Evolutionary conservation across 30 jellyfish, hydroid and myxozoan species (phyloP).

Genomic region (Aurelia coerulea): DNA sequence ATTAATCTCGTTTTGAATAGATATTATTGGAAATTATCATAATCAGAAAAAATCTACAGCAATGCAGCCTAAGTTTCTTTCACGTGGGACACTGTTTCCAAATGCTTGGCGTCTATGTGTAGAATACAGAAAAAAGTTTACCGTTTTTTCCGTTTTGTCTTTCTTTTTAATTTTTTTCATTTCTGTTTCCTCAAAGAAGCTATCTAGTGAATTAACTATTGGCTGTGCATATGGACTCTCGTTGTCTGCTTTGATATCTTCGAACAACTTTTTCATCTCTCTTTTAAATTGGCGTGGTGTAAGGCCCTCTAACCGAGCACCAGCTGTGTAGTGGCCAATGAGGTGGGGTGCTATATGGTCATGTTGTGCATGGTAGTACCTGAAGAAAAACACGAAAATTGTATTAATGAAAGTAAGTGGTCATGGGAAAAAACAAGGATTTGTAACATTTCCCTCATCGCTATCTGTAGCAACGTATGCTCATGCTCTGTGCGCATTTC

Average conservation of each 20-base stretch:
- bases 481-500: too few species aligned
- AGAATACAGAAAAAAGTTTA: too few species aligned
- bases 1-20: too few species aligned
- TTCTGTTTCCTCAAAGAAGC: conserved; percentile 39
- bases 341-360: conserved; percentile 70
- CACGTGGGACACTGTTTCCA: too few species aligned
- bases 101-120: too few species aligned
- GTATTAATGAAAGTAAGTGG: not conserved
- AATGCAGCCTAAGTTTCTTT: too few species aligned
- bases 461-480: too few species aligned
- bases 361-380: conserved; percentile 76
- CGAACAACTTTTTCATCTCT: conserved; percentile 49
- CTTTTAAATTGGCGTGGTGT: conserved; percentile 80
- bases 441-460: too few species aligned
- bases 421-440: too few species aligned
- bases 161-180: conserved; percentile 1
- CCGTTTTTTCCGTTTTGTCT: conserved; percentile 4
- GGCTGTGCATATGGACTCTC: conserved; percentile 92
- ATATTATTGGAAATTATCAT: too few species aligned
- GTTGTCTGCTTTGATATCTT: conserved; percentile 53
- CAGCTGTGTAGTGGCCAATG: conserved; percentile 86
- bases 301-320: conserved; percentile 81
- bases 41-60: too few species aligned
- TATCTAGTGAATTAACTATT: conserved; percentile 27
- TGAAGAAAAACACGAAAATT: not conserved